A percentile compares a stretch with the other conserved stretches of the same genome.
Evolutionary conservation across 1,140 invertebrate genomes (phyloP).

Genomic region (Camponotus floridanus): DNA sequence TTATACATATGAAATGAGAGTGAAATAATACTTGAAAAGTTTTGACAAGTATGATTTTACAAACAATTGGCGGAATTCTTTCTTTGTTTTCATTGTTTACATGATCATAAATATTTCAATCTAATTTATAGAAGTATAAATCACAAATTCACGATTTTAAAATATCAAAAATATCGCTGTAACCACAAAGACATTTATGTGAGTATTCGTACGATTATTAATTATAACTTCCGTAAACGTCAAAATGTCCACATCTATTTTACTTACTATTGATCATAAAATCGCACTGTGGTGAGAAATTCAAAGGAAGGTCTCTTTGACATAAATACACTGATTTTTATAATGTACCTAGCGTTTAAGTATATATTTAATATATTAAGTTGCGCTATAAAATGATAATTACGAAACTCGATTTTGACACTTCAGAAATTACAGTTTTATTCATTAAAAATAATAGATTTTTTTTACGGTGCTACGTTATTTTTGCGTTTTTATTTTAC

Average conservation of each 20-base stretch:
- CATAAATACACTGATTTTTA: neutral
- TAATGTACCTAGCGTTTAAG: neutral
- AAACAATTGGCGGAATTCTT: neutral
- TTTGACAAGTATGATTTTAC: neutral
- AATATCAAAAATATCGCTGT: neutral
- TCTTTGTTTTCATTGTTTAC: neutral
- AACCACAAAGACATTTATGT: neutral
- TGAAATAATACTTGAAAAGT: neutral
- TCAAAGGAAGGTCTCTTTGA: neutral
- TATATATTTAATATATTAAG: neutral
- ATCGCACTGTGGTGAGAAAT: neutral
- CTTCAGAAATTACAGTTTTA: neutral
- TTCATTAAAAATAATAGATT: slow-evolving; percentile 17
- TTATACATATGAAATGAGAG: neutral
- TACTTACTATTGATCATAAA: neutral
- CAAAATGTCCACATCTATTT: slow-evolving; percentile 11
- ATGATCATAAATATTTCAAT: neutral
- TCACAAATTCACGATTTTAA: neutral
- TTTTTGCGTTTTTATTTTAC: neutral
- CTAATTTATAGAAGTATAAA: neutral
- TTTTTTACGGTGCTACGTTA: neutral
- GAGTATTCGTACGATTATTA: slow-evolving; percentile 3
- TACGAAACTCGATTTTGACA: neutral
- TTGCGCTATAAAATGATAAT: neutral
- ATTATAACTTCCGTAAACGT: neutral